Base-by-base conservation (phyloP, 2,113 vertebrate species). In the Xiphophorus couchianus region DNA sequence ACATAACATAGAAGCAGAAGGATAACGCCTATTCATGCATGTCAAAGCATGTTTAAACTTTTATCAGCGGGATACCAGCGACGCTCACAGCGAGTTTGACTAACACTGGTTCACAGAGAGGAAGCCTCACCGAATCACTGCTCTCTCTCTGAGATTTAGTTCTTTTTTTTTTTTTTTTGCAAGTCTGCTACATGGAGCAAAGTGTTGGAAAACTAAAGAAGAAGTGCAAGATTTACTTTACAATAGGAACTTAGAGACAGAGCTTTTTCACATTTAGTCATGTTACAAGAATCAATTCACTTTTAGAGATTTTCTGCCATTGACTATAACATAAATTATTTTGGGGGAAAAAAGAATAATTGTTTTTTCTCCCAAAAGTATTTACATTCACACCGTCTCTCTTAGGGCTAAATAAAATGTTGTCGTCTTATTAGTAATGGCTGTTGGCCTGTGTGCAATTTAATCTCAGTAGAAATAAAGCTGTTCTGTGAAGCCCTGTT, bases 41-140 rank as follows among this genome's bases (percentile, higher is more conserved):
- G 90, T 86, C 73, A 90, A 81, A 89, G 82, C 82, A 66, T 82
- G 82, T 79, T 92, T 22, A 91, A 93, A 90, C 42, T 82, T 92
- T 91, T 81, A 90, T 90, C 77, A 80, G 78, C 61, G 51, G 63
- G 84, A 85, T 84, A 75, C 77, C 76, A 83, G 76, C 84, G 83
- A 71, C 66, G 74, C 70, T 30, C 27, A 33, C 14, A 15, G 88
- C 68, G 82, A 74, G 72, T 86, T 83, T 77, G 86, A 81, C 83
- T 88, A 83, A 82, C 78, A 80, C 61, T 6, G 70, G 37, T 74
- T 73, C 85, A 63, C 64, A 83, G 72, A 74, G 70, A 78, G 78
- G 78, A 71, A 78, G 58, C 48, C 54, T 81, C 33, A 73, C 71
- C 66, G 78, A 91, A 84, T 80, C 81, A 66, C 39, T 79, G 81